phyloP scores from a whole-genome alignment of 2,113 vertebrate species.

The Neogobius melanostomus region DNA sequence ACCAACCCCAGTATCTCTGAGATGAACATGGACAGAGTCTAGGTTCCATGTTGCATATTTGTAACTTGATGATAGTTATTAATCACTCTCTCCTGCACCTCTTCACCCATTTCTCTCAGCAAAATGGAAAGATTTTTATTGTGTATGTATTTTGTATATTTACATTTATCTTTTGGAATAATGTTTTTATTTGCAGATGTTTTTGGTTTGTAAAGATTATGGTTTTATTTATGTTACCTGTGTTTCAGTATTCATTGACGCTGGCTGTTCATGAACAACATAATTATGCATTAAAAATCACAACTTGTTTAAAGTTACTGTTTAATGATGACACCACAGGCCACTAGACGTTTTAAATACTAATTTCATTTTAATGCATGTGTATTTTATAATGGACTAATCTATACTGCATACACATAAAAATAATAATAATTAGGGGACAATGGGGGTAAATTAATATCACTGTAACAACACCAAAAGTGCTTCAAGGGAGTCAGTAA shows the following conservation, averaged over 20 bases:
- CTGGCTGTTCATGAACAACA: constrained; percentile 57
- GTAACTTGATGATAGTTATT: too few relatives aligned
- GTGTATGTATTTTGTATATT: constrained; percentile 63
- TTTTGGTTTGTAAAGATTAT: constrained; percentile 31
- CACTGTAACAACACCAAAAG: too few relatives aligned
- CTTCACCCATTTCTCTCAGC: constrained; percentile 27
- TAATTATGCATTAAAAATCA: constrained; percentile 57
- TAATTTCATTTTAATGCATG: too few relatives aligned
- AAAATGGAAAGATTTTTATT: constrained; percentile 21
- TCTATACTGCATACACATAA: too few relatives aligned
- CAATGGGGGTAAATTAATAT: too few relatives aligned
- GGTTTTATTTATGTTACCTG: constrained; percentile 57
- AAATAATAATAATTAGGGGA: too few relatives aligned
- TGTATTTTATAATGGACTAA: too few relatives aligned
- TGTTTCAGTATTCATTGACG: constrained; percentile 64
- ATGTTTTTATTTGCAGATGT: constrained; percentile 54
- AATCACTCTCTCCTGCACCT: constrained; percentile 7
- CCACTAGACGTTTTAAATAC: not conserved
- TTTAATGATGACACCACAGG: not conserved
- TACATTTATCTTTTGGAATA: constrained; percentile 46
- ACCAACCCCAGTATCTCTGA: not conserved
- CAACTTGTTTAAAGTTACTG: not conserved
- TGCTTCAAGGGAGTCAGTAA: too few relatives aligned
- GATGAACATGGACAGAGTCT: not conserved
- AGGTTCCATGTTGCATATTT: not conserved